Evolutionary conservation across 2,113 vertebrate genomes (phyloP).

Genomic region (Nyctibius bracteatus): DNA sequence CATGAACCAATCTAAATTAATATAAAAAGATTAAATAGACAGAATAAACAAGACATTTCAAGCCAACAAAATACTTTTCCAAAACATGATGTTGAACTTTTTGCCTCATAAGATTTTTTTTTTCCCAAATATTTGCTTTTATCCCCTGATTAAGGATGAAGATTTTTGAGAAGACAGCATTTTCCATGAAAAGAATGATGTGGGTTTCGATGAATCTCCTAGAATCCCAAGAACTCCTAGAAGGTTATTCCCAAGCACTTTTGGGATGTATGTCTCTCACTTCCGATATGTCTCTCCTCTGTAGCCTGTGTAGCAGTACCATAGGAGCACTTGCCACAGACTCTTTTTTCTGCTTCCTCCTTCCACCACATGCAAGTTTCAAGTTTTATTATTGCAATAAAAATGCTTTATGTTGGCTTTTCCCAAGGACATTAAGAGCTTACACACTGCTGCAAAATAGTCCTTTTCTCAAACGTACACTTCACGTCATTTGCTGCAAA

Average conservation of each 20-base stretch:
- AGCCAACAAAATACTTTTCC: background rate
- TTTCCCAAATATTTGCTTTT: background rate
- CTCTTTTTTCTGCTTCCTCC: background rate
- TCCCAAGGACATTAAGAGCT: background rate
- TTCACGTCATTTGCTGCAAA: background rate
- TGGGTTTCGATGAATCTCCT: background rate
- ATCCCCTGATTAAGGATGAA: background rate
- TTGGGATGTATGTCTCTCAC: background rate
- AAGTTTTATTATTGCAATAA: slow-evolving; percentile 22
- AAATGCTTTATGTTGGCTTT: slow-evolving; percentile 28
- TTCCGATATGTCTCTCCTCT: background rate
- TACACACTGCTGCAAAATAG: background rate
- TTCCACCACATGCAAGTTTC: background rate
- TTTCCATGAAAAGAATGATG: background rate
- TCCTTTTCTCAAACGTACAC: background rate
- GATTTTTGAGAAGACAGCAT: accelerated
- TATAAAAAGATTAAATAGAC: background rate
- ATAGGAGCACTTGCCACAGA: background rate
- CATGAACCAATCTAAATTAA: background rate
- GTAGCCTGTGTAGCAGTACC: background rate
- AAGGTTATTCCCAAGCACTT: background rate
- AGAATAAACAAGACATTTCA: background rate
- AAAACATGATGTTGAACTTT: background rate
- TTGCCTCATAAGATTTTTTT: background rate
- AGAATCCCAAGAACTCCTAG: background rate